Evolutionary conservation across 2,888 invertebrate species (phyloP).

Genomic region (Ophion obscuratus): DNA sequence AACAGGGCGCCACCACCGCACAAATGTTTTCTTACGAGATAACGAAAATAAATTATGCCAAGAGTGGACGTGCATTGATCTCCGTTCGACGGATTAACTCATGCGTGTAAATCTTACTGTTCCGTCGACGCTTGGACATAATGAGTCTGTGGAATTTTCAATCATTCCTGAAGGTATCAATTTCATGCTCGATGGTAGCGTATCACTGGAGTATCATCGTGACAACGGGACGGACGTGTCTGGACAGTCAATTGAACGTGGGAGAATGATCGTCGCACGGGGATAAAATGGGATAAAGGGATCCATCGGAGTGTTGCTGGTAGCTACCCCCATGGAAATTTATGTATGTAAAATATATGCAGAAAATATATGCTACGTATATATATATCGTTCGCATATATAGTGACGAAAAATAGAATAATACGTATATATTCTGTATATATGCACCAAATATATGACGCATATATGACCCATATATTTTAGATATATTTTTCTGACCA

Average conservation of each 20-base stretch:
- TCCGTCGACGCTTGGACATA: conserved; percentile 32
- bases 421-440: too few species aligned
- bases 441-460: too few species aligned
- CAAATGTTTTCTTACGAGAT: neutral
- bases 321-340: too few species aligned
- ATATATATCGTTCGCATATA: too few species aligned
- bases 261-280: neutral
- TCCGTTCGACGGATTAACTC: conserved; percentile 37
- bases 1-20: conserved; percentile 33
- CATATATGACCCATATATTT: too few species aligned
- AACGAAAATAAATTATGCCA: conserved; percentile 58
- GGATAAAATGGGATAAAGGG: too few species aligned
- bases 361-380: too few species aligned
- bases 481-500: too few species aligned
- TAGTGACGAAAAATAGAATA: too few species aligned
- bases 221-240: conserved; percentile 2
- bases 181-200: conserved; percentile 50
- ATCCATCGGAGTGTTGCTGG: too few species aligned
- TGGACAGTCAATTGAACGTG: neutral
- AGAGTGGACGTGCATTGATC: conserved; percentile 52
- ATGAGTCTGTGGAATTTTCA: conserved; percentile 51
- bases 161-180: conserved; percentile 55
- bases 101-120: conserved; percentile 45
- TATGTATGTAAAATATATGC: too few species aligned
- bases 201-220: conserved; percentile 25